Evolutionary conservation across 2,888 invertebrate genomes (phyloP), one percentile per base, ranked within the genome.

Genomic region (Herminia tarsipennalis): DNA sequence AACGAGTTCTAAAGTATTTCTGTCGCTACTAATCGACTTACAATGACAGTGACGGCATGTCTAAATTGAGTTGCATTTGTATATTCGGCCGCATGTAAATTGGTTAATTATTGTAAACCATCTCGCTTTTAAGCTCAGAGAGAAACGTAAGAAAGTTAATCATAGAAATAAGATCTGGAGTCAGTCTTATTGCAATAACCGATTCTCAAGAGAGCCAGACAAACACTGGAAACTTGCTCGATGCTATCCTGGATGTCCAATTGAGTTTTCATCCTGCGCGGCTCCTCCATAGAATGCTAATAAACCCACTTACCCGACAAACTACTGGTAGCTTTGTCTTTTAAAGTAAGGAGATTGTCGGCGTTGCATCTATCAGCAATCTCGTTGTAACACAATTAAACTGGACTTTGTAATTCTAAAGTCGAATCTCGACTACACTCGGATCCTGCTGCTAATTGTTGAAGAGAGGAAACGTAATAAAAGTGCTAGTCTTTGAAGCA

Each of bases 401-500:
- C 72, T 74, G 72, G 73, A 78, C 79, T 76, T 78, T 78, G 85
- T 81, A 84, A 84, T 80, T 82, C 73, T 70, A 63, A 66, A 81
- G 76, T 74, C 74, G 81, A 84, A 83, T 84, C 83, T 78, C 75
- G 69, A 65, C 75, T 75, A 70, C 75, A 73, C 81, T 82, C 73
- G 70, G 77, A 83, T 82, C 82, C 78, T 70, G 62, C 65, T 78
- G 81, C 88, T 90, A 90, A 90, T 90, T 90, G 89, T 86, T 81
- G 78, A 72, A 85, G 85, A 83, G 84, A 77, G 82, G 81, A 80
- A 88, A 86, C 79, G 86, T 82, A 88, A 88, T 88, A 87, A 89
- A 88, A 86, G 80, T 81, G 79, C 82, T 81, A 80, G 83, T 83
- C 89, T 89, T 88, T 88, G 88, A 87, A 81, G 83, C 83, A 81